phyloP scores from a whole-genome alignment of 2,797 vertebrate genomes.

The Antrozous pallidus region DNA sequence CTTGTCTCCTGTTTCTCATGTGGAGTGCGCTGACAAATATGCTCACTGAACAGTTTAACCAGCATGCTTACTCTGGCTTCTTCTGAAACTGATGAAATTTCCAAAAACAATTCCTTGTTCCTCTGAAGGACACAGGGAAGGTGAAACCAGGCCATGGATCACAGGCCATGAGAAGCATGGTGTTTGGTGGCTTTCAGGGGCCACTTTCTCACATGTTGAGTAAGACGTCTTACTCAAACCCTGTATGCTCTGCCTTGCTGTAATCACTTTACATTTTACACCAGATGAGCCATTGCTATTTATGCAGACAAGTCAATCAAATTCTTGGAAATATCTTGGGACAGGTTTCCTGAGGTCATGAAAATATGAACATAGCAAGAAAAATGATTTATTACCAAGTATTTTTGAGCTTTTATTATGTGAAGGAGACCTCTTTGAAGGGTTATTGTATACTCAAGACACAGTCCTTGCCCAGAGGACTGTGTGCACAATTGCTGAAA shows the following conservation, averaged over 20 bases:
- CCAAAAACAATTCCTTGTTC: neutral
- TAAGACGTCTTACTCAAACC: neutral
- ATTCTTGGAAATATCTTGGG: neutral
- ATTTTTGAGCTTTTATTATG: neutral
- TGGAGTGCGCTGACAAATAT: neutral
- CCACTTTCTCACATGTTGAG: neutral
- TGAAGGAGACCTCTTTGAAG: neutral
- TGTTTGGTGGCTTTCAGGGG: neutral
- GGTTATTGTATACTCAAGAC: neutral
- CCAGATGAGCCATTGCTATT: neutral
- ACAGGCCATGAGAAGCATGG: neutral
- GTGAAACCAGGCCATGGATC: neutral
- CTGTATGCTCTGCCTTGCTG: neutral
- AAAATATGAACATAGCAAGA: neutral
- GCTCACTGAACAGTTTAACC: neutral
- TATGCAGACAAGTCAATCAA: neutral
- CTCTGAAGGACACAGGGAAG: neutral
- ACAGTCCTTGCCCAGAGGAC: neutral
- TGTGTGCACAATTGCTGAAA: neutral
- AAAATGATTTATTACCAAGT: neutral
- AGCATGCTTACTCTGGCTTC: neutral
- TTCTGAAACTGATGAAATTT: neutral
- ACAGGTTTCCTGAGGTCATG: conserved; percentile 3
- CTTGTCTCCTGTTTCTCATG: neutral
- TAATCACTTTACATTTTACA: neutral